These are phyloP conservation scores for Pseudeuparius sepicola DNA, from an alignment of 2,888 invertebrate species.

Conservation along the genomic window DNA sequence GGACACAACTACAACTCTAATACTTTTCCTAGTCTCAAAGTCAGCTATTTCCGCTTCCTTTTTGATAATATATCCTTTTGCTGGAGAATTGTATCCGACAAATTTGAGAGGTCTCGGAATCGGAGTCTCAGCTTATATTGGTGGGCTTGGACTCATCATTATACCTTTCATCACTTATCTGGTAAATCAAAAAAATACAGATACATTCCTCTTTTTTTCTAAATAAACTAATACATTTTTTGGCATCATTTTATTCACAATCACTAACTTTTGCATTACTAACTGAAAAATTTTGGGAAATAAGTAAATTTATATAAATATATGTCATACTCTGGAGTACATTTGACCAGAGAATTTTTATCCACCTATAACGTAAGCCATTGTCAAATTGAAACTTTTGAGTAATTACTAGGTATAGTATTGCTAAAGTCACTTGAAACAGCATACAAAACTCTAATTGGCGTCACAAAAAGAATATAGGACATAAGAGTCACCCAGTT, in stretches of 20 bases:
- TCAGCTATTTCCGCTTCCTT: constrained; percentile 86
- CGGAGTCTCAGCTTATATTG: constrained; percentile 83
- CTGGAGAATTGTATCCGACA: constrained; percentile 85
- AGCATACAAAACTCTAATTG: too few relatives aligned
- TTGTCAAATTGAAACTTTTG: too few relatives aligned
- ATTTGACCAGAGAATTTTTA: too few relatives aligned
- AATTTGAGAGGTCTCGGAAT: constrained; percentile 82
- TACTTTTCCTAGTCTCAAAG: constrained; percentile 73
- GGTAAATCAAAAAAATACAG: constrained; percentile 45
- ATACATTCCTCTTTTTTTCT: constrained; percentile 8
- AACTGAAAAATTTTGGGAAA: constrained; percentile 1
- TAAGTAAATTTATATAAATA: constrained; percentile 1
- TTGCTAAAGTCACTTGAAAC: too few relatives aligned
- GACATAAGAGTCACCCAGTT: too few relatives aligned
- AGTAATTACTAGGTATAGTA: too few relatives aligned
- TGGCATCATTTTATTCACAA: too few relatives aligned
- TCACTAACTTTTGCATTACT: not conserved
- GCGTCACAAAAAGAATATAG: too few relatives aligned
- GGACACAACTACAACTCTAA: constrained; percentile 61
- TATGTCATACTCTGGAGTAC: too few relatives aligned
- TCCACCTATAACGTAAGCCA: too few relatives aligned
- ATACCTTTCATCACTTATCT: constrained; percentile 88
- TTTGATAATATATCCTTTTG: constrained; percentile 85
- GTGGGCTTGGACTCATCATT: constrained; percentile 76
- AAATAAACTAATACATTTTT: constrained; percentile 4